Evolutionary conservation across 2,888 invertebrate species (phyloP).

Genomic region (Cantharis flavilabris): DNA sequence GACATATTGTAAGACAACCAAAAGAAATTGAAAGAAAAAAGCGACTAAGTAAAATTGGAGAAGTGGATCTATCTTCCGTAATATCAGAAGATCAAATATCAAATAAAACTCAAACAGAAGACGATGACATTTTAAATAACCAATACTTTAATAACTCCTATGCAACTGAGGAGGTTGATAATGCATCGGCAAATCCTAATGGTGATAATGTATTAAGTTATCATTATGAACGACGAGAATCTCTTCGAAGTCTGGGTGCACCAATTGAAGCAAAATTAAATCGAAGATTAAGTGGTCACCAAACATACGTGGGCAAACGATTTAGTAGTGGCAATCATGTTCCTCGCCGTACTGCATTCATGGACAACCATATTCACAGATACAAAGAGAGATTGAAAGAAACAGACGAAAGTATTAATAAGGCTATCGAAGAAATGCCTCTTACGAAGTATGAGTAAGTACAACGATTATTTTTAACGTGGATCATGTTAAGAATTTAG

Average conservation of each 20-base stretch:
- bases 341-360: conserved; percentile 64
- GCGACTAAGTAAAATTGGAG: conserved; percentile 19
- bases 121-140: neutral
- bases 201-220: neutral
- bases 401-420: conserved; percentile 78
- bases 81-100: neutral
- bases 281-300: conserved; percentile 28
- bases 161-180: neutral
- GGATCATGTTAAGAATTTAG: no score
- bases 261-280: conserved; percentile 4
- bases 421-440: conserved; percentile 83
- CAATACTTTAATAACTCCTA: neutral
- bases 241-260: conserved; percentile 2
- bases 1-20: neutral
- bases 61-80: neutral
- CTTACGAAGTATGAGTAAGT: conserved; percentile 76
- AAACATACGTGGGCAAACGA: neutral
- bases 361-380: conserved; percentile 69
- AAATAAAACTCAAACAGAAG: neutral
- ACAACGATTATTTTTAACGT: neutral
- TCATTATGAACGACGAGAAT: conserved; percentile 19
- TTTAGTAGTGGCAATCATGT: conserved; percentile 38
- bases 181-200: neutral
- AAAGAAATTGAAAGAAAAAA: neutral
- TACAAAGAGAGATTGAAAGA: conserved; percentile 68